Percentiles rank a stretch among this genome's conserved stretches.
These are phyloP conservation scores for Dolichomitus sp. DNA, from an alignment of 2,888 invertebrate species.

Conservation along the genomic window DNA sequence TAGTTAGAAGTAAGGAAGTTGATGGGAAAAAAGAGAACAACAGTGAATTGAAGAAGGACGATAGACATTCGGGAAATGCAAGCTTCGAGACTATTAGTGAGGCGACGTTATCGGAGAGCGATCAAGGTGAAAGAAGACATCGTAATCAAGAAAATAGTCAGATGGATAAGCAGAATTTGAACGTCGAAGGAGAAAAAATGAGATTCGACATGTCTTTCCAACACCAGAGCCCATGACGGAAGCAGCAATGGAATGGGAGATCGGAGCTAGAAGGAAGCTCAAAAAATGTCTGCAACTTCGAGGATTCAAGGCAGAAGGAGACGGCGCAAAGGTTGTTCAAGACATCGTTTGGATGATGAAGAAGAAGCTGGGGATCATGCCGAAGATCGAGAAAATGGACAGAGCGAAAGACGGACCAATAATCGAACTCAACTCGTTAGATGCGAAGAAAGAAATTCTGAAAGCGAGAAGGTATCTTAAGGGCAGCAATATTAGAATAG, in stretches of 20 bases:
- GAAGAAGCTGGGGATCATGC: neutral
- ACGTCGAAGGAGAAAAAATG: neutral
- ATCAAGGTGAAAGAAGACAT: neutral
- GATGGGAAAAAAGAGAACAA: neutral
- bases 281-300: neutral
- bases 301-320: neutral
- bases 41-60: neutral
- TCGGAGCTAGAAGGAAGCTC: neutral
- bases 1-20: neutral
- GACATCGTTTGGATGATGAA: constrained; percentile 5
- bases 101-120: neutral
- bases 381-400: neutral
- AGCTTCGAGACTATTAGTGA: neutral
- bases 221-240: neutral
- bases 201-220: neutral
- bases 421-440: constrained; percentile 1
- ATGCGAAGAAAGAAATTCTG: neutral
- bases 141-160: no score
- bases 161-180: neutral
- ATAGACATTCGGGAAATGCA: neutral
- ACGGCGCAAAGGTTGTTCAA: neutral
- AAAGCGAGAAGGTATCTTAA: neutral
- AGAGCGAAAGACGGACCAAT: constrained; percentile 2
- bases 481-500: neutral
- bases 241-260: no score